Evolutionary conservation across 2,888 invertebrate species (phyloP).

Genomic region (Neria commutata): DNA sequence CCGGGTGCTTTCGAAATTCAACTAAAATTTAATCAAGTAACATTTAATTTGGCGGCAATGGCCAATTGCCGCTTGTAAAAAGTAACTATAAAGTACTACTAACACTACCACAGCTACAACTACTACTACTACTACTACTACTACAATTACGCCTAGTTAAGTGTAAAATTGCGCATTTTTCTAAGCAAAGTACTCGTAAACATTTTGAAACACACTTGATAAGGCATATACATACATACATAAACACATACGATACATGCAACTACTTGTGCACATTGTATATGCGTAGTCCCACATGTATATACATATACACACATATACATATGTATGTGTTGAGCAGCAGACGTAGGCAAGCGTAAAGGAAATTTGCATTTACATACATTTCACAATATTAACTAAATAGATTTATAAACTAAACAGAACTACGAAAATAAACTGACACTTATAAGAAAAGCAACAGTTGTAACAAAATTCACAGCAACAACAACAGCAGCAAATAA

Average conservation of each 20-base stretch:
- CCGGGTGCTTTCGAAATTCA: not conserved
- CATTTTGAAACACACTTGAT: constrained; percentile 5
- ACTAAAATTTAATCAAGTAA: not conserved
- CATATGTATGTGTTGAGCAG: too few species aligned
- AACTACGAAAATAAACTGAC: constrained; percentile 15
- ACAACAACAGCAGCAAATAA: constrained; percentile 11
- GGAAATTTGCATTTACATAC: constrained; percentile 35
- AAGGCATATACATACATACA: constrained; percentile 6
- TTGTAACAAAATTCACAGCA: not conserved
- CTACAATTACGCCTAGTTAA: constrained; percentile 14
- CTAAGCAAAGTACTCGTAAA: constrained; percentile 10
- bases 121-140: too few species aligned
- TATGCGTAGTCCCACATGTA: too few species aligned
- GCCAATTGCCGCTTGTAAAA: not conserved
- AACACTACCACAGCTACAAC: too few species aligned
- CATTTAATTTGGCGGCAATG: not conserved
- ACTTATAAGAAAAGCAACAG: not conserved
- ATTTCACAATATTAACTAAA: constrained; percentile 37
- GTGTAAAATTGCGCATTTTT: constrained; percentile 20
- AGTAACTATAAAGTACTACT: constrained; percentile 9
- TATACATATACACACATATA: too few species aligned
- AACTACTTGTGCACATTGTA: not conserved
- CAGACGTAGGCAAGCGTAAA: constrained; percentile 21
- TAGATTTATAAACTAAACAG: not conserved
- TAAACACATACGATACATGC: constrained; percentile 5